Evolutionary conservation across 37 sponge, comb jelly and placozoan genomes (phyloP).

Genomic region (Aphrocallistes beatrix): DNA sequence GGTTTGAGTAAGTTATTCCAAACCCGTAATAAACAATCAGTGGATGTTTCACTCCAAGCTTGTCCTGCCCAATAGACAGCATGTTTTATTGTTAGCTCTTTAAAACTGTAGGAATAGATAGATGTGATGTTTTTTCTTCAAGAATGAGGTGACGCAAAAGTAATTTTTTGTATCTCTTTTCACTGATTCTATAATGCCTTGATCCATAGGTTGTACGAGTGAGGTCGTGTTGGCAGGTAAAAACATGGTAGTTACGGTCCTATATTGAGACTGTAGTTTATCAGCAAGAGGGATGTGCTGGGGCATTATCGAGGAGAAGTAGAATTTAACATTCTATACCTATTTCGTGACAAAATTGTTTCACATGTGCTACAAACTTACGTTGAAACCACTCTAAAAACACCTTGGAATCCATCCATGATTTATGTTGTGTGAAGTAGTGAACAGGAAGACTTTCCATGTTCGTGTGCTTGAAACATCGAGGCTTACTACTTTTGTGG

Average conservation of each 20-base stretch:
- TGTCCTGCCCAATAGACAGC: constrained; percentile 26
- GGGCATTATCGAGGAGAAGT: not conserved
- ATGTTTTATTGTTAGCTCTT: constrained; percentile 26
- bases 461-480: too few species aligned
- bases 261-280: constrained; percentile 19
- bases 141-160: not conserved
- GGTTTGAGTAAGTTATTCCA: constrained; percentile 24
- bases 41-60: constrained; percentile 28
- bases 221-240: constrained; percentile 14
- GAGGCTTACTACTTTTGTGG: too few species aligned
- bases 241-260: not conserved
- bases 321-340: not conserved
- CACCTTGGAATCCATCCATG: too few species aligned
- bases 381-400: too few species aligned
- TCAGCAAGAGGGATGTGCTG: not conserved
- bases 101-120: constrained; percentile 24
- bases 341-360: not conserved
- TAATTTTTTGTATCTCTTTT: constrained; percentile 16
- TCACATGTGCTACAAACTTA: too few species aligned
- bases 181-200: constrained; percentile 16
- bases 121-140: not conserved
- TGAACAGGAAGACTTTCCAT: too few species aligned
- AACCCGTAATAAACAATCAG: not conserved
- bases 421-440: too few species aligned
- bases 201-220: not conserved